Evolutionary conservation across 2,113 vertebrate genomes (phyloP).

Genomic region (Hystrix brachyura): DNA sequence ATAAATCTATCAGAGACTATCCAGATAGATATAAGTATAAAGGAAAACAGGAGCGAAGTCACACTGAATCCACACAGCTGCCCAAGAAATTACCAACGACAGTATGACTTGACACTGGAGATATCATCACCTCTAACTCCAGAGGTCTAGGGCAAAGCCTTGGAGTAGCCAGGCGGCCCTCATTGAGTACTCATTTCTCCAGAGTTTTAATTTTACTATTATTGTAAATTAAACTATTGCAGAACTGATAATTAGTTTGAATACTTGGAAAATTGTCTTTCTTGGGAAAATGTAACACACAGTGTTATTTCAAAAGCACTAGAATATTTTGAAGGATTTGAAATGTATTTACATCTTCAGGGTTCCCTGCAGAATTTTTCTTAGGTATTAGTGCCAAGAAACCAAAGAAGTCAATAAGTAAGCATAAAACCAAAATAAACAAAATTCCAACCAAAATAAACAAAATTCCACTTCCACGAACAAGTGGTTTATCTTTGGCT

Average conservation of each 20-base stretch:
- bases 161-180: not conserved
- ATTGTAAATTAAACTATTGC: not conserved
- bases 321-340: not conserved
- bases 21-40: not conserved
- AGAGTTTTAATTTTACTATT: not conserved
- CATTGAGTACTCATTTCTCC: not conserved
- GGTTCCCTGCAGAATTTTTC: not conserved
- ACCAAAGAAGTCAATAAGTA: not conserved
- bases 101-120: not conserved
- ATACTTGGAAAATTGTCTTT: not conserved
- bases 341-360: not conserved
- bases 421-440: not conserved
- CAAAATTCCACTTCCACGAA: not conserved
- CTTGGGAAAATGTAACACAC: not conserved
- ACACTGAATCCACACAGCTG: not conserved
- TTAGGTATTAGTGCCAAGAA: not conserved
- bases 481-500: not conserved
- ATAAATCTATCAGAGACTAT: not conserved
- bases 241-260: not conserved
- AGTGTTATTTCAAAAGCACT: not conserved
- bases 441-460: not conserved
- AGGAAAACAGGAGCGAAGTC: not conserved
- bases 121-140: not conserved
- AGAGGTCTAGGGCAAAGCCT: not conserved
- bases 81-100: not conserved